Evolutionary conservation across 2,888 invertebrate genomes (phyloP), one percentile per base, ranked within the genome.

Genomic region (Diabrotica balteata): DNA sequence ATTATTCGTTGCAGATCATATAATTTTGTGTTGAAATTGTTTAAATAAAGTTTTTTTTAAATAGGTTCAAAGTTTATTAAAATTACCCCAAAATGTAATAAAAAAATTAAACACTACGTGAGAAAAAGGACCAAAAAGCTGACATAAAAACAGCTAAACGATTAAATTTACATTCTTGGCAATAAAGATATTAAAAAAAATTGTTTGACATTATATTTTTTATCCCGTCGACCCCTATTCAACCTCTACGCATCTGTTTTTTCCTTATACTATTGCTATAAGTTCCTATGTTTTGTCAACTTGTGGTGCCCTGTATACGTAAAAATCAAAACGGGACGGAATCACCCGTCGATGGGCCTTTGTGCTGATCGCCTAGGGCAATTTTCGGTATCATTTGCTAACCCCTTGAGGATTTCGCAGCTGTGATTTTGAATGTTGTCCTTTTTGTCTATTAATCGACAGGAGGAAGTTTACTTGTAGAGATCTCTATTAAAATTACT

Each of bases 331-430:
- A 61, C 73, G 71, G 73, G 75, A 69, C 72, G 67, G 69, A 69
- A 70, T 62, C 72, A 69, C 73, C 72, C 73, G 73, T 71, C 73
- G 73, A 68, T 70, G 72, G 68, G 72, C 66, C 74, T 74, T 78
- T 78, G 76, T 78, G 74, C 75, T 49, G 52, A 9, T 57, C 66
- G 58, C 62, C 50, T 66, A 63, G 61, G 68, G 76, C 75, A 68
- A 74, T 72, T 77, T 76, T 75, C 75, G 77, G 77, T 78, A 77
- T 77, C 75, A 74, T 72, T 73, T 73, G 71, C 71, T 71, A 75
- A 75, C 73, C 77, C 75, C 74, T 74, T 75, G 22, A 67, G 61
- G 44, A 55, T 53, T 11, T 55, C 45, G 45, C 71, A 71, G 69
- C 71, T 71, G 71, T 58, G 47, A 60, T 46, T 1, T 7, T 51